Percentiles rank a stretch among this genome's conserved stretches.
Conservation (phyloP, 2,797 vertebrate genomes). For the Avahi laniger region DNA sequence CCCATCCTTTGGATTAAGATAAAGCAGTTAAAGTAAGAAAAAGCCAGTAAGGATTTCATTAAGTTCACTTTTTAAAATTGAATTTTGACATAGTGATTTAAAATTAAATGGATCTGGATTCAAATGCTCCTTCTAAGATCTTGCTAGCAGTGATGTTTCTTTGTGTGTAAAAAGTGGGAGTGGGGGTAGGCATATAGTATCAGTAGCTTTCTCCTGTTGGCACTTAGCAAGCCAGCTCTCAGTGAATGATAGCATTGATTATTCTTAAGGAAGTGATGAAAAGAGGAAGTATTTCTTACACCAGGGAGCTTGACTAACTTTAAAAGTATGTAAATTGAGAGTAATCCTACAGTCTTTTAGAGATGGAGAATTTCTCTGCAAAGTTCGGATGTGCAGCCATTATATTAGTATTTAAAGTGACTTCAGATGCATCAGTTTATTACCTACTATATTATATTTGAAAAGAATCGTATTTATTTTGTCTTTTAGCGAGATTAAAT, state of each 20-base stretch:
- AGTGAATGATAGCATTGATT: neutral
- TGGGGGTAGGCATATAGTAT: neutral
- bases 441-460: neutral
- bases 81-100: conserved; percentile 1
- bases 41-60: neutral
- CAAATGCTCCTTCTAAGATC: neutral
- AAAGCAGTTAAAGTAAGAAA: conserved; percentile 25
- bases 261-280: neutral
- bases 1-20: neutral
- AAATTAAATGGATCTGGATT: neutral
- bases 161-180: neutral
- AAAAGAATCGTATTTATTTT: conserved; percentile 26
- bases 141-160: neutral
- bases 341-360: neutral
- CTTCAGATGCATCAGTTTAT: neutral
- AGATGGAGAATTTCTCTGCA: neutral
- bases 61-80: conserved; percentile 15
- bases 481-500: conserved; percentile 16
- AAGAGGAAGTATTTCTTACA: neutral
- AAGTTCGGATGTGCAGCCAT: neutral
- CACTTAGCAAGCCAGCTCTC: neutral
- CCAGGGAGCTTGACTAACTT: neutral
- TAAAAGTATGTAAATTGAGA: neutral
- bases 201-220: neutral
- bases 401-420: conserved; percentile 23